These are phyloP conservation scores for Chroicocephalus ridibundus DNA, from an alignment of 2,113 vertebrate species.

Conservation along the genomic window DNA sequence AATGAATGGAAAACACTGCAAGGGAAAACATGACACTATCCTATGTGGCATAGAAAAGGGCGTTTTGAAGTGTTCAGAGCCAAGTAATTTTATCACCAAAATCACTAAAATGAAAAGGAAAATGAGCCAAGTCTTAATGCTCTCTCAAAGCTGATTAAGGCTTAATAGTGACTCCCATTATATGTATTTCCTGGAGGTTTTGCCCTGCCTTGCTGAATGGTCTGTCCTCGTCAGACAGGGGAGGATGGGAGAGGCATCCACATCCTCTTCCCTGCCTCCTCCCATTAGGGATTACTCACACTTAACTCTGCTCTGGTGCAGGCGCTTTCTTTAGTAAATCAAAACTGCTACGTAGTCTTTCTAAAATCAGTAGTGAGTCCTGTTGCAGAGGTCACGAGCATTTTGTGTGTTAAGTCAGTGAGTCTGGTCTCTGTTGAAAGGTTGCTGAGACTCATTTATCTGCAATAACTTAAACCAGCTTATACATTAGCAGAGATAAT, in stretches of 20 bases:
- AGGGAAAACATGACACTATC: background rate
- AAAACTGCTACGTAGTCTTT: accelerated
- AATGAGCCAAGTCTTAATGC: background rate
- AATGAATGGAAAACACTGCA: background rate
- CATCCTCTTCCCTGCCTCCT: constrained; percentile 55
- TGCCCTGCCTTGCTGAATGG: background rate
- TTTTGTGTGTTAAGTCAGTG: background rate
- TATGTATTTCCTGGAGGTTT: constrained; percentile 53
- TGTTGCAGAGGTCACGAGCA: background rate
- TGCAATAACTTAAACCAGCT: background rate
- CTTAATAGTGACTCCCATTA: constrained; percentile 9
- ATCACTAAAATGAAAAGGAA: constrained; percentile 10
- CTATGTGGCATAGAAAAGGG: background rate
- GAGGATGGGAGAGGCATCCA: constrained; percentile 58
- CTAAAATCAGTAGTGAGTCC: background rate
- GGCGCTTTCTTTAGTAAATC: background rate
- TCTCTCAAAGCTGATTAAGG: constrained; percentile 1
- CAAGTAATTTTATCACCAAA: constrained; percentile 6
- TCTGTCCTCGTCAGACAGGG: background rate
- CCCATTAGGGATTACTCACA: background rate
- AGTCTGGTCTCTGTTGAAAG: background rate
- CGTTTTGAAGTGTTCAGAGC: background rate
- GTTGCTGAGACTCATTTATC: background rate
- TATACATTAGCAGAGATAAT: background rate
- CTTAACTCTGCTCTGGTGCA: background rate